Conservation (phyloP, 2,113 vertebrate species). For the Brienomyrus longianalis region DNA sequence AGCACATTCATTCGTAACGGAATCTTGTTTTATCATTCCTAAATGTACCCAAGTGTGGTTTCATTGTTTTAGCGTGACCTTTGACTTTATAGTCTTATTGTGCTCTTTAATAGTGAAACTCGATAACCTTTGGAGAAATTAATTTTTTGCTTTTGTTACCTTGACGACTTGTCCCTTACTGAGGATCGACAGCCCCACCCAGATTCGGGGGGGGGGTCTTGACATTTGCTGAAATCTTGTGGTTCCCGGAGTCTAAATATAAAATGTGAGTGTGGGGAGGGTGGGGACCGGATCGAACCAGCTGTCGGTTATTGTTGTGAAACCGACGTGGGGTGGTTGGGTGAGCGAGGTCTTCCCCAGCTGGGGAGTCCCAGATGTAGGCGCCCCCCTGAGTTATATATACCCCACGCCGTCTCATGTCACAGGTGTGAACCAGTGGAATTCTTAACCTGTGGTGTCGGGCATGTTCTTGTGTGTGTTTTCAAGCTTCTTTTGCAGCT, state of each 20-base stretch:
- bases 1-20: too few relatives aligned
- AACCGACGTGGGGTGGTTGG: not conserved
- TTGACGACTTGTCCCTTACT: not conserved
- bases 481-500: not conserved
- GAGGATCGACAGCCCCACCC: not conserved
- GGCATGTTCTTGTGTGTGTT: not conserved
- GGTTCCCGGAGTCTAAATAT: conserved; percentile 4
- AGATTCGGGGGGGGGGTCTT: not conserved
- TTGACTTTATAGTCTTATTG: not conserved
- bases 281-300: not conserved
- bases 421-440: not conserved
- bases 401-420: not conserved
- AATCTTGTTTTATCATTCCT: not conserved
- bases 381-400: conserved; percentile 8
- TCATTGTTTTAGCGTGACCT: not conserved
- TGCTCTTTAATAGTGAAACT: not conserved
- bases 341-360: conserved; percentile 20
- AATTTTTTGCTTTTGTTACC: not conserved
- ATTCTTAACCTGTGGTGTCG: not conserved
- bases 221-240: conserved; percentile 2
- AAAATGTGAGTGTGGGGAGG: not conserved
- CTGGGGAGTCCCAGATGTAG: conserved; percentile 21
- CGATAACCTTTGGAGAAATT: not conserved
- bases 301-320: not conserved
- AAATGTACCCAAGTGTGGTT: not conserved